These are phyloP conservation scores for Rhamphomyia laevipes DNA, from an alignment of 2,888 invertebrate genomes.

Conservation along the genomic window DNA sequence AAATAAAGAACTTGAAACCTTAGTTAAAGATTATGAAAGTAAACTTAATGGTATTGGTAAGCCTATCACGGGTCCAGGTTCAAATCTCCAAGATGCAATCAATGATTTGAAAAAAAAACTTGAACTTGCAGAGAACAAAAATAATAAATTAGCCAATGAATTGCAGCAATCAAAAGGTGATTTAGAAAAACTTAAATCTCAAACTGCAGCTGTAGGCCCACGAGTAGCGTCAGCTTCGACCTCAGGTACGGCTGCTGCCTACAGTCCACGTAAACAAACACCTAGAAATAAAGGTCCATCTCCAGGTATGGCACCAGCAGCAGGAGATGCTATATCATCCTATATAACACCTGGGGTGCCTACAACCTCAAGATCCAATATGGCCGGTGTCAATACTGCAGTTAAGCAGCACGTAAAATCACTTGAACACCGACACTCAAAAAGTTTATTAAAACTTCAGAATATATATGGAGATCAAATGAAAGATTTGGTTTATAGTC, in stretches of 20 bases:
- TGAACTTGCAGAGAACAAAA: constrained; percentile 3
- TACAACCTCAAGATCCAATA: neutral
- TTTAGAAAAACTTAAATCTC: neutral
- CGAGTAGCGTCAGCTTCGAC: no score
- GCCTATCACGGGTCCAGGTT: neutral
- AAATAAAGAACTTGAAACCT: constrained; percentile 14
- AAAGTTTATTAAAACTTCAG: constrained; percentile 10
- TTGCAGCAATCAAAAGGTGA: neutral
- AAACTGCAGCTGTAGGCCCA: no score
- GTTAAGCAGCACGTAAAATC: constrained; percentile 1
- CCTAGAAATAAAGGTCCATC: no score
- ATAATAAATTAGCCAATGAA: constrained; percentile 7
- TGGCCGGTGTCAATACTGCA: constrained; percentile 2
- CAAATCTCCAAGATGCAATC: neutral
- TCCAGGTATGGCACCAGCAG: neutral
- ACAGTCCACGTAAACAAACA: no score
- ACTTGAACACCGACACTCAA: constrained; percentile 2
- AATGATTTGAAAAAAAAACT: constrained; percentile 8
- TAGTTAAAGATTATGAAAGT: constrained; percentile 10
- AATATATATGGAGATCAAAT: constrained; percentile 9
- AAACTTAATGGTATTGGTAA: constrained; percentile 5
- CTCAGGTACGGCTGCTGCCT: no score
- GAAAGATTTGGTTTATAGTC: constrained; percentile 10
- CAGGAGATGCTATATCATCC: neutral
- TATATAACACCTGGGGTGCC: no score